Base-by-base conservation (phyloP, 2,888 invertebrate species). In the Drosophila nigricruria region DNA sequence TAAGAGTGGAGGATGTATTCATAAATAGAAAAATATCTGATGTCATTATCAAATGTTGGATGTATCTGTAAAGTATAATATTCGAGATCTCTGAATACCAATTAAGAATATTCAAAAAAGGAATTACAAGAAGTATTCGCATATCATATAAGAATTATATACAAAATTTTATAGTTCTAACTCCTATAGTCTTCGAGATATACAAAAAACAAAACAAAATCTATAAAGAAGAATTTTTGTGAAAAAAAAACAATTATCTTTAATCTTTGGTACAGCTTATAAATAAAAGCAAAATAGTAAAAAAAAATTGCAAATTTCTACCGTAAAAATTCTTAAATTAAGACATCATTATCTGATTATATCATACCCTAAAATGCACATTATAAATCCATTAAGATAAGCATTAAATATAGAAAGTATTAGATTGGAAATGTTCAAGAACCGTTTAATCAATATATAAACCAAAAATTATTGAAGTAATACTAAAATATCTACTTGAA, bases 361-460 rank as follows among this genome's bases (percentile, higher is more conserved):
- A 42, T 30, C 54, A 16, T 12, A 23, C 6, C 5, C 3, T 4
- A 54, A 18, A 14, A 1, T 9, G 3, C 2, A 27, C 27, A 30
- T 30, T 42, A 42, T 32, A 56, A 42, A 56, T 30, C 18, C 9
- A 14, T 42, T 14, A 12, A 14, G 56, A 42, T 56, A 30, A 20
- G 30, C 10, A 23, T 9, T 32, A 1, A 16, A 27, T 27, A 6
- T 4, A 14, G 14, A 14, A 5, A 16, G 6, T 1, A 42, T 38
- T 9, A 30, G 18, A 30, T 30, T 54, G 9, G 9, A 30, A 54
- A 16, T 5, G 2, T 0, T 16, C 18, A 5, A 3, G 14, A 38
- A 27, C 8, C 9, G 1, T 18, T 14, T 32, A 50, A 20, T 14
- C 12, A 25, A 10, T 9, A 14, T 4, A 14, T 18, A 30, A 27